phyloP scores from a whole-genome alignment of 2,888 invertebrate species.

The Eugnorisma glareosa region DNA sequence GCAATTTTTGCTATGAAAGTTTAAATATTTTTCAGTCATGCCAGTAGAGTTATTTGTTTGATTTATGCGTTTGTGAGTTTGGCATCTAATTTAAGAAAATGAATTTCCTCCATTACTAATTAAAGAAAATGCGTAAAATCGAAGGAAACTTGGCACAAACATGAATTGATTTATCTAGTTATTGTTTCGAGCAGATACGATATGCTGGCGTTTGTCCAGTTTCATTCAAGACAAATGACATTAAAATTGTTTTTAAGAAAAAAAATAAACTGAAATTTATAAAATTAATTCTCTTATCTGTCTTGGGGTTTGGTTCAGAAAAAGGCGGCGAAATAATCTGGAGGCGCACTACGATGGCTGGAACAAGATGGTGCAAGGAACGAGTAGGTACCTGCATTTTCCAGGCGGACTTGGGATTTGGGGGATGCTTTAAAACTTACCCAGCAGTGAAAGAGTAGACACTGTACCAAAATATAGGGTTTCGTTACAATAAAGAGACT shows the following conservation, averaged over 20 bases:
- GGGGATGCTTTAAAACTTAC: background rate
- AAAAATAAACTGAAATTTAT: background rate
- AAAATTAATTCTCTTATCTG: background rate
- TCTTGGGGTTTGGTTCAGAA: background rate
- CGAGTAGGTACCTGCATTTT: background rate
- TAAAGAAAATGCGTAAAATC: conserved; percentile 30
- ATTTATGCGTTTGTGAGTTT: conserved; percentile 3
- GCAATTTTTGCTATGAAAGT: background rate
- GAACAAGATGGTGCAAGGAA: background rate
- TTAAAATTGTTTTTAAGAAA: conserved; percentile 10
- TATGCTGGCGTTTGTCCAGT: conserved; percentile 48
- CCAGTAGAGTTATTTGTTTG: background rate
- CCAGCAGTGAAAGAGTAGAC: background rate
- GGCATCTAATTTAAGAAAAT: conserved; percentile 20
- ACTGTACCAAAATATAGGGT: background rate
- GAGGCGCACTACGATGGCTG: background rate
- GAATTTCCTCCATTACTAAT: conserved; percentile 23
- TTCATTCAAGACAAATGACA: conserved; percentile 1
- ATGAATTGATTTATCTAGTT: conserved; percentile 32
- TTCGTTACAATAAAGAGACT: background rate
- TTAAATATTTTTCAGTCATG: background rate
- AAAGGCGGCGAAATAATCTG: background rate
- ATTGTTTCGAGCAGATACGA: conserved; percentile 21
- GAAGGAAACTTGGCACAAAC: conserved; percentile 52
- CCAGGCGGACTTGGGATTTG: background rate